Percentiles rank a stretch among this genome's conserved stretches.
phyloP scores from a whole-genome alignment of 2,797 vertebrate species.

The Vultur gryphus region DNA sequence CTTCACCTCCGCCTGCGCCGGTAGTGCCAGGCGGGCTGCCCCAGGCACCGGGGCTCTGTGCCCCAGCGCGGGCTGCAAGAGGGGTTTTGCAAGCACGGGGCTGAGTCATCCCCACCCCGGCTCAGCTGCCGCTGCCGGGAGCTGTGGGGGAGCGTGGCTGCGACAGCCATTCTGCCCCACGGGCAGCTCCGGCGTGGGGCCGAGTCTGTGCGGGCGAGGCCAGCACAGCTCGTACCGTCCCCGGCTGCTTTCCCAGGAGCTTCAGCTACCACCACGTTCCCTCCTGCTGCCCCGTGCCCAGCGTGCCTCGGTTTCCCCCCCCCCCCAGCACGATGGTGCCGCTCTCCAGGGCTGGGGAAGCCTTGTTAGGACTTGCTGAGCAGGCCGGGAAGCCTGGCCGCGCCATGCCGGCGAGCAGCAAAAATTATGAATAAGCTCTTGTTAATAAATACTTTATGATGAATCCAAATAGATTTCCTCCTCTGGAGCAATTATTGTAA shows the following conservation, averaged over 20 bases:
- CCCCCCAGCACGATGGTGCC: accelerated
- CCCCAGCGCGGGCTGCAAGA: not conserved
- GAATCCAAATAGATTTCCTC: constrained; percentile 59
- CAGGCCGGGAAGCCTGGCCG: not conserved
- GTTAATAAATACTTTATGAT: constrained; percentile 60
- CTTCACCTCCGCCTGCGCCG: not conserved
- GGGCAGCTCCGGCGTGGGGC: not conserved
- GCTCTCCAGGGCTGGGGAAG: not conserved
- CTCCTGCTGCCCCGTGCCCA: accelerated
- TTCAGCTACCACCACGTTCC: not conserved
- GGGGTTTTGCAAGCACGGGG: not conserved
- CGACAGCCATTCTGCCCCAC: not conserved
- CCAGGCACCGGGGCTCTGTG: not conserved
- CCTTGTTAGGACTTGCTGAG: not conserved
- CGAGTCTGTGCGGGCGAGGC: not conserved
- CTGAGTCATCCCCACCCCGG: not conserved
- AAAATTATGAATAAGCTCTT: constrained; percentile 48
- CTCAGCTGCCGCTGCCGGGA: not conserved
- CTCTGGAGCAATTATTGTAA: constrained; percentile 58
- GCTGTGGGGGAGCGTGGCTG: not conserved
- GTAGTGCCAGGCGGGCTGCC: not conserved
- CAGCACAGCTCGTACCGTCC: not conserved
- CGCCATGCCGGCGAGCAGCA: not conserved
- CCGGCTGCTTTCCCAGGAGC: not conserved
- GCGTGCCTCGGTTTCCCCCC: not conserved